Conservation (phyloP, 2,888 invertebrate genomes). For the Pyralis farinalis region DNA sequence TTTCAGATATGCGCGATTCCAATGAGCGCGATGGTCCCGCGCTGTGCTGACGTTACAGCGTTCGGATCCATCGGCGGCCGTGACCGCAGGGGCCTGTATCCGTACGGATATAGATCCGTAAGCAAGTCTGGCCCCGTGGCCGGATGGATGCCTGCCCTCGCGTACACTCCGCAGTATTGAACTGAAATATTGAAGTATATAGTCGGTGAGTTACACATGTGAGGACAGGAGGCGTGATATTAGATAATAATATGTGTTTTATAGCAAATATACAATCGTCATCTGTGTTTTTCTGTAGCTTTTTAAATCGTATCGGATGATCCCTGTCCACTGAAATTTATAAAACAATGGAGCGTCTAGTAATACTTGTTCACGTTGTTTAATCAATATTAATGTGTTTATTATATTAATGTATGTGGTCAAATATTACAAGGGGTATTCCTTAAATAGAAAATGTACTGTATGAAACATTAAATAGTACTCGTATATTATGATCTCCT, state of each 20-base stretch:
- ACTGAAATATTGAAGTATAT: slow-evolving; percentile 18
- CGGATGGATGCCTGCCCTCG: slow-evolving; percentile 1
- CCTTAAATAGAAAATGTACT: too few relatives aligned
- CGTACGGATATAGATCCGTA: too few relatives aligned
- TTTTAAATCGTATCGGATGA: too few relatives aligned
- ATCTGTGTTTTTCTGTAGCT: too few relatives aligned
- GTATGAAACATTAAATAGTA: too few relatives aligned
- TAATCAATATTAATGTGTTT: too few relatives aligned
- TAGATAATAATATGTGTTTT: slow-evolving; percentile 5
- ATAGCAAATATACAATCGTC: too few relatives aligned
- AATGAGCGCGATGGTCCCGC: slow-evolving; percentile 45
- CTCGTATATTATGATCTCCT: too few relatives aligned
- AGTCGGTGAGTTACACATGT: slow-evolving; percentile 26
- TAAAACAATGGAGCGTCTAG: too few relatives aligned
- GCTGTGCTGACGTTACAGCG: slow-evolving; percentile 38
- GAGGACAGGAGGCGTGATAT: slow-evolving; percentile 13
- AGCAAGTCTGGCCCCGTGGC: neutral
- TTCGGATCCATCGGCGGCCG: slow-evolving; percentile 18
- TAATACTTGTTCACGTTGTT: too few relatives aligned
- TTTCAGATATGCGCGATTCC: slow-evolving; percentile 72
- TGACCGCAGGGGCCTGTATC: neutral
- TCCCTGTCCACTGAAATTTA: too few relatives aligned
- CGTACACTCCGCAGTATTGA: slow-evolving; percentile 15
- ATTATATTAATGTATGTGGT: neutral
- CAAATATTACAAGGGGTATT: too few relatives aligned